Evolutionary conservation across 23 tunicate genomes (phyloP).

Genomic region (Diplosoma virens): DNA sequence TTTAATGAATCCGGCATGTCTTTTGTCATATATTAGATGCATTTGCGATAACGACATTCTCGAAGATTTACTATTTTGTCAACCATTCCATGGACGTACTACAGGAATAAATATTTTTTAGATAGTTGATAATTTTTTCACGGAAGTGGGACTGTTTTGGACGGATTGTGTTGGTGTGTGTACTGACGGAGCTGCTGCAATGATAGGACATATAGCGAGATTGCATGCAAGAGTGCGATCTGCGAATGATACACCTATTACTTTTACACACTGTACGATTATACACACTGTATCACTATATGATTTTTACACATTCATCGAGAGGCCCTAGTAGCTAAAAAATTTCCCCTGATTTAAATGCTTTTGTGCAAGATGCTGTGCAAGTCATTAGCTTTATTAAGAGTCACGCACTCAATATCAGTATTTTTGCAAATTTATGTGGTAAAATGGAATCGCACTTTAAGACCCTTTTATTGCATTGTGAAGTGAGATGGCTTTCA

Average conservation of each 20-base stretch:
- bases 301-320: neutral
- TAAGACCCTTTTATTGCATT: conserved; percentile 38
- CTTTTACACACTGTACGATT: conserved; percentile 53
- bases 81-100: conserved; percentile 39
- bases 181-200: conserved; percentile 67
- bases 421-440: conserved; percentile 53
- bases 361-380: conserved; percentile 58
- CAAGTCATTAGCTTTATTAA: conserved; percentile 30
- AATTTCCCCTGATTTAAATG: too few relatives aligned
- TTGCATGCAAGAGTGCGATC: conserved; percentile 52
- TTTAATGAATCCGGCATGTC: conserved; percentile 49
- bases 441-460: conserved; percentile 44
- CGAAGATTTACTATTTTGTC: conserved; percentile 42
- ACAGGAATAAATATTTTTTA: conserved; percentile 43
- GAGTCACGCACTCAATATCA: conserved; percentile 51
- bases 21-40: conserved; percentile 41
- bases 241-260: conserved; percentile 46
- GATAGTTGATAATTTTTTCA: conserved; percentile 42
- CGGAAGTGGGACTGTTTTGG: conserved; percentile 47
- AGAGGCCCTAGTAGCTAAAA: conserved; percentile 39
- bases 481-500: conserved; percentile 55
- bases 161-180: conserved; percentile 45
- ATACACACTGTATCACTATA: too few relatives aligned
- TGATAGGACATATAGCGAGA: conserved; percentile 45
- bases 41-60: conserved; percentile 37